Percentiles rank a stretch among this genome's conserved stretches.
Evolutionary conservation across 37 sponge, comb jelly and placozoan genomes (phyloP).

Genomic region (Axinella damicornis): DNA sequence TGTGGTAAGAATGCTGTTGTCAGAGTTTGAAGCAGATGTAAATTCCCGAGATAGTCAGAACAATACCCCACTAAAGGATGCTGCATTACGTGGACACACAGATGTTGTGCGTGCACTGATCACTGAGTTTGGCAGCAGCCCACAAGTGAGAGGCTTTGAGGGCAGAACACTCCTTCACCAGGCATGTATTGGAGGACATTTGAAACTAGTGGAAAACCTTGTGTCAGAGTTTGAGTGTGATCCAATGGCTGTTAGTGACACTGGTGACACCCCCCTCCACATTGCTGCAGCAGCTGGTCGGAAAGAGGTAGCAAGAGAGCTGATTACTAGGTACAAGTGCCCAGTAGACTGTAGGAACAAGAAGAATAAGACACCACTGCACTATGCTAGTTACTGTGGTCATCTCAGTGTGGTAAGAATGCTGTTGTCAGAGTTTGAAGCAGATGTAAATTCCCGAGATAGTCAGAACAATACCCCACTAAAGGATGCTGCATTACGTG

Average conservation of each 20-base stretch:
- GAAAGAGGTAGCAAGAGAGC: too few relatives aligned
- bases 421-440: too few relatives aligned
- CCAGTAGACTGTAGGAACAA: too few relatives aligned
- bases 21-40: background rate
- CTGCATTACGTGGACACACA: background rate
- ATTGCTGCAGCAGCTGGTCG: too few relatives aligned
- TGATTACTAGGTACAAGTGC: too few relatives aligned
- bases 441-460: background rate
- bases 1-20: background rate
- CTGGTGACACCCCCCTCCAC: too few relatives aligned
- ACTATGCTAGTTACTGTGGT: too few relatives aligned
- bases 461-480: background rate
- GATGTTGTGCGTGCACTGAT: background rate
- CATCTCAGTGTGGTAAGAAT: too few relatives aligned
- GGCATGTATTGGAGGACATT: slow-evolving; percentile 6
- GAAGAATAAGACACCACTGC: too few relatives aligned
- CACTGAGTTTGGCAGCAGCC: slow-evolving; percentile 1
- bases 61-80: background rate
- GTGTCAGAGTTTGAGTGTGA: background rate
- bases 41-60: background rate
- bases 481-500: background rate
- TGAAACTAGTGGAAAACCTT: background rate
- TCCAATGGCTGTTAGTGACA: too few relatives aligned
- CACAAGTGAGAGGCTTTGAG: background rate
- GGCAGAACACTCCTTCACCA: slow-evolving; percentile 24